Base-by-base conservation (phyloP, 1,140 invertebrate species). In the Lepidurus apus region DNA sequence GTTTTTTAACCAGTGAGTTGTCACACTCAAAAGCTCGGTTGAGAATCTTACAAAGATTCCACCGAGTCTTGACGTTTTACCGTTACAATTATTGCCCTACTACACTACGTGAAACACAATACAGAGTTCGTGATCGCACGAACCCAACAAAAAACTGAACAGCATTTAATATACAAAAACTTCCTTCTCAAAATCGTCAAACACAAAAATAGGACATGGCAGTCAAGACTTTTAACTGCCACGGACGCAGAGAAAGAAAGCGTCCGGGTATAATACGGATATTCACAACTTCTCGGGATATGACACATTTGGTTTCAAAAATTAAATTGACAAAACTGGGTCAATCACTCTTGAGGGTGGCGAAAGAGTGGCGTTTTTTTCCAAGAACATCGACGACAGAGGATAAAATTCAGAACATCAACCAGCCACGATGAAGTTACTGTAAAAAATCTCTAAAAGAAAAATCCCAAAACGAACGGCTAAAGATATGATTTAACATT, bases 81-180 rank as follows among this genome's bases (percentile, higher is more conserved):
- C 53, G 21, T 65, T 65, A 65, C 53, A 65, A 65, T 65, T 65
- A 65, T 65, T 65, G 53, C 53, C 53, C 53, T 65, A 65, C 53
- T 65, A 65, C 53, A 65, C 53, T 65, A 65, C 53, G 53, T 65
- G 53, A n/a, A 65, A 65, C 53, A 65, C 53, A 65, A 65, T 65
- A 65, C 6, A 4, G 34, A 34, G 34, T 34, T 34, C 13, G 17
- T 13, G 53, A 21, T 65, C 53, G 21, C 53, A 65, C 53, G 53
- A 65, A 65, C 4, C 53, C 13, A 7, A 65, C 1, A 65, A 65
- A 7, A 65, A 65, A 34, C 34, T 34, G 34, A 65, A 65, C 53
- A 65, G 53, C 53, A 65, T 65, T 21, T 65, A 65, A 65, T 65
- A 17, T 65, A 65, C 53, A 65, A 65, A 65, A 65, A 13, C 21